These are phyloP conservation scores for Chrysodeixis includens DNA, from an alignment of 2,888 invertebrate genomes.

Conservation along the genomic window DNA sequence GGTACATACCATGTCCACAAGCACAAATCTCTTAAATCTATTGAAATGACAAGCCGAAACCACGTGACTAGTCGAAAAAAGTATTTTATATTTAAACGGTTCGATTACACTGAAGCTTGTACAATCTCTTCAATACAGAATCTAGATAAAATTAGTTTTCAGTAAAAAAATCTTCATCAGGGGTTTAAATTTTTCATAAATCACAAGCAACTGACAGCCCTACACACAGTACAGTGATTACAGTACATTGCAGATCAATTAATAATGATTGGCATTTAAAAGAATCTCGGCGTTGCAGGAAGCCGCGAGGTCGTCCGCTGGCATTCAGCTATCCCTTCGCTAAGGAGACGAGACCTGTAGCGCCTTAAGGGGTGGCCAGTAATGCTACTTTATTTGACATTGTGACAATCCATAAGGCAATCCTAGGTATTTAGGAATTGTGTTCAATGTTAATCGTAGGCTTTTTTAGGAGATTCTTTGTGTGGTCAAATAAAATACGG, in stretches of 20 bases:
- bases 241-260: conserved; percentile 31
- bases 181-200: no score
- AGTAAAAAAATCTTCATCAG: no score
- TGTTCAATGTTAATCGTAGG: neutral
- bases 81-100: no score
- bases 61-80: no score
- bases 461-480: neutral
- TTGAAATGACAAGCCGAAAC: no score
- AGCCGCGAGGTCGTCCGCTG: conserved; percentile 70
- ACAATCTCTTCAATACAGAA: no score
- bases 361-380: conserved; percentile 24
- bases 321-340: conserved; percentile 57
- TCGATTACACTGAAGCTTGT: no score
- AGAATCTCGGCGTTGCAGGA: conserved; percentile 66
- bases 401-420: neutral
- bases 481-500: neutral
- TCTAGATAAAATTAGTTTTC: no score
- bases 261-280: conserved; percentile 70
- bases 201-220: conserved; percentile 17
- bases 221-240: conserved; percentile 18
- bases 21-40: no score
- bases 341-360: conserved; percentile 48
- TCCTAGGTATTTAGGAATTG: neutral
- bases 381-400: conserved; percentile 17
- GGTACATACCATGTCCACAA: no score